Base-by-base conservation (phyloP, 2,113 vertebrate genomes). In the Paramisgurnus dabryanus region DNA sequence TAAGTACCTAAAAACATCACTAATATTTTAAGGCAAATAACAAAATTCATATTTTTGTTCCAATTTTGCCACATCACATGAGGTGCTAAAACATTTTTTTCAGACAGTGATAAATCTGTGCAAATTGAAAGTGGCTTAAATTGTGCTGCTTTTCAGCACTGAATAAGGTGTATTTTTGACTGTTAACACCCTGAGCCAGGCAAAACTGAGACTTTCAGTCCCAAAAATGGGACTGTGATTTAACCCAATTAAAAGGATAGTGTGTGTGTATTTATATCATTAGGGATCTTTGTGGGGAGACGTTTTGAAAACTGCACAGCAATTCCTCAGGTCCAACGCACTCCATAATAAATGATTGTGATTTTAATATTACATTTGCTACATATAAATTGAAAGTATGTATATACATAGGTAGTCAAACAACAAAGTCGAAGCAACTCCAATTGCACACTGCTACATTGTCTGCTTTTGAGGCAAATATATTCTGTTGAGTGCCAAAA, bases 381-480 rank as follows among this genome's bases (percentile, higher is more conserved):
- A 98, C 96, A 97, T 95, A 87, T 93, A 85, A 95, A 93, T 93
- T 90, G 40, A 85, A 93, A 93, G 91, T 91, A 95, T 95, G 91
- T 91, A 95, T 95, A 91, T 95, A 94, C 95, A 96, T 96, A 97
- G 96, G 96, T 97, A 97, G 97, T 97, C 95, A 94, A 95, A 92
- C 94, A 95, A 90, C 90, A 93, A 93, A 92, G 27, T 34, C 83
- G 91, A 92, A 94, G 92, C 92, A 91, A 87, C 90, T 94, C 92
- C 94, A 95, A 95, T 96, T 96, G 95, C 95, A 95, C 92, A 94
- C 94, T 97, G 97, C 97, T 99, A 99, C 96, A 98, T 97, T 91
- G 92, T 92, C 94, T 93, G 96, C 95, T 97, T 96, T 93, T 95
- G 95, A 97, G 95, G 95, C 95, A 93, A 93, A 90, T 94, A 86